Percentiles rank a stretch among this genome's conserved stretches.
These are phyloP conservation scores for Euzetes globulus DNA, from an alignment of 2,888 invertebrate species.

Conservation along the genomic window DNA sequence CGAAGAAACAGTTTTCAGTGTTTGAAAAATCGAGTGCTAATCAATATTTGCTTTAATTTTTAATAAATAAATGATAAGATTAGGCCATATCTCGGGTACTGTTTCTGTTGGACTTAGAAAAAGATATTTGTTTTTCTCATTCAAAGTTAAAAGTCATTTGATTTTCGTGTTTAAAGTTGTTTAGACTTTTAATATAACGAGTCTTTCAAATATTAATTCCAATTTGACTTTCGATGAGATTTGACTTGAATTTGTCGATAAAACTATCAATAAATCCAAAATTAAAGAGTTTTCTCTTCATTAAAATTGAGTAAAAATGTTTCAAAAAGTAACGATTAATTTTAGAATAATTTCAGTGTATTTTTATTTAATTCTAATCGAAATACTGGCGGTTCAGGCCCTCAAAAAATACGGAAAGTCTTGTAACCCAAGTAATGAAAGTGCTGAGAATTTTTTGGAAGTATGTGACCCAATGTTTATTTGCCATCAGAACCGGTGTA, in stretches of 20 bases:
- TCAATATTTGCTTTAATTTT: not conserved
- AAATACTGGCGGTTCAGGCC: not conserved
- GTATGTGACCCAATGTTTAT: not conserved
- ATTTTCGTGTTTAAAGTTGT: too few species aligned
- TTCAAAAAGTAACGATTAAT: not conserved
- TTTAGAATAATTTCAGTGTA: not conserved
- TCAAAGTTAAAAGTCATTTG: too few species aligned
- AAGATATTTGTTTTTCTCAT: not conserved
- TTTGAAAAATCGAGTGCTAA: too few species aligned
- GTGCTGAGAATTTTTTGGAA: not conserved
- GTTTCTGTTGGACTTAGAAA: not conserved
- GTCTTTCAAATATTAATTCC: too few species aligned
- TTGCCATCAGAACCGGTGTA: slow-evolving; percentile 6
- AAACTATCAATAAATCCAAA: too few species aligned
- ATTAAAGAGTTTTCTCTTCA: too few species aligned
- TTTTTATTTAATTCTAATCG: not conserved
- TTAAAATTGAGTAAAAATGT: not conserved
- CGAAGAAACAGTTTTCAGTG: too few species aligned
- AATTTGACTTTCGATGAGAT: too few species aligned
- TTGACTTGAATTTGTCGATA: too few species aligned
- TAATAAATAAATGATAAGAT: slow-evolving; percentile 6
- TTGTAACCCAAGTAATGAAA: not conserved
- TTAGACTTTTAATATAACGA: too few species aligned
- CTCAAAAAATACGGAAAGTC: not conserved
- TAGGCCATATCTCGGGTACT: not conserved